Conservation (phyloP, 2,888 invertebrate genomes). For the Conomelus anceps region DNA sequence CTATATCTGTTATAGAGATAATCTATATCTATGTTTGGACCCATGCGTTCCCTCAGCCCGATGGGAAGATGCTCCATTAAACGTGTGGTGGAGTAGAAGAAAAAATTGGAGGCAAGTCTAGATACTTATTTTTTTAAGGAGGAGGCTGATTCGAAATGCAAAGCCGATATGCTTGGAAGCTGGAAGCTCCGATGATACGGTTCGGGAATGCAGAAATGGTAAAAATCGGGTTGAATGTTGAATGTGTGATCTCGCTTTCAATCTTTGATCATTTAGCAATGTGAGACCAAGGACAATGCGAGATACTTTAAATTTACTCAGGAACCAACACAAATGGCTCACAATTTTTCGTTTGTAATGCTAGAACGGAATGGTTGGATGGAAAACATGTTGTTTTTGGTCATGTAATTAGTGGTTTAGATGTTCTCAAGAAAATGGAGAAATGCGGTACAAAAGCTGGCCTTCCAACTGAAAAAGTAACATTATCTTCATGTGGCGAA, state of each 20-base stretch:
- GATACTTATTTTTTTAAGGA: neutral
- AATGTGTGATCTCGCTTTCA: no score
- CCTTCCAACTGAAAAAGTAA: conserved; percentile 68
- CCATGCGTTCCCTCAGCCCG: neutral
- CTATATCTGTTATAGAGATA: neutral
- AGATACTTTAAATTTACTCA: no score
- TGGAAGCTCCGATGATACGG: neutral
- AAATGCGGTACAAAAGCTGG: conserved; percentile 76
- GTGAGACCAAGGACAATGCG: no score
- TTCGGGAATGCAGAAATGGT: neutral
- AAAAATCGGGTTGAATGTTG: neutral
- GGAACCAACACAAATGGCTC: no score
- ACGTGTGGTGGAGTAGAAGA: neutral
- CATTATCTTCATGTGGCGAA: conserved; percentile 80
- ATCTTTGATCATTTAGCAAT: no score
- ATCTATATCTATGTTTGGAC: neutral
- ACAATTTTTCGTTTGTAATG: no score
- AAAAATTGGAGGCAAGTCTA: neutral
- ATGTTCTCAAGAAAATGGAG: conserved; percentile 88
- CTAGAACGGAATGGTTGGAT: no score
- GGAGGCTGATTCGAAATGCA: neutral
- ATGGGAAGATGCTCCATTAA: neutral
- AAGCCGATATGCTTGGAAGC: neutral
- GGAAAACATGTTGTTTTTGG: conserved; percentile 98
- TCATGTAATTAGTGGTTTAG: conserved; percentile 86